Conservation (phyloP, 2,797 vertebrate genomes). For the Discoglossus pictus region DNA sequence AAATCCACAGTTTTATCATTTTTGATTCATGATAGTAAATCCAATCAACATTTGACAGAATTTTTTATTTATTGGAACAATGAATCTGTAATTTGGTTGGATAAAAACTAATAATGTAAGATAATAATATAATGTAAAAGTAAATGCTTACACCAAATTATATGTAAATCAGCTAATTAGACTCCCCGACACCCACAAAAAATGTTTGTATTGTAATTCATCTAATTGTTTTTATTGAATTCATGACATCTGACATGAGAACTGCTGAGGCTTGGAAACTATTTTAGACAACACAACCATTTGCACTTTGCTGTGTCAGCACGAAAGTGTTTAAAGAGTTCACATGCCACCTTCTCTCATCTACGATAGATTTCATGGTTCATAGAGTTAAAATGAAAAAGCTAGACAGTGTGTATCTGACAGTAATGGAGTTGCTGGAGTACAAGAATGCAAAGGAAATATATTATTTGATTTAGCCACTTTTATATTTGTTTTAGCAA, state of each 20-base stretch:
- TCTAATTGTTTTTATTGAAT: constrained; percentile 23
- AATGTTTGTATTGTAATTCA: constrained; percentile 38
- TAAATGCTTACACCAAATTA: no score
- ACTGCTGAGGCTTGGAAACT: constrained; percentile 58
- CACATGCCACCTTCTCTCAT: constrained; percentile 53
- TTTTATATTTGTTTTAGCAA: constrained; percentile 55
- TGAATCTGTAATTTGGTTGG: no score
- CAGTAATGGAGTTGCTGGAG: constrained; percentile 54
- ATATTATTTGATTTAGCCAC: constrained; percentile 48
- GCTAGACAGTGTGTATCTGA: constrained; percentile 59
- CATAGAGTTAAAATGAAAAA: constrained; percentile 64
- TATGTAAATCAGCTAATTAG: no score
- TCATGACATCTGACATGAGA: constrained; percentile 37
- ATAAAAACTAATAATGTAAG: no score
- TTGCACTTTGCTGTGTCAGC: constrained; percentile 62
- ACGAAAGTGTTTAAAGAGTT: constrained; percentile 64
- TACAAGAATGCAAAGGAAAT: constrained; percentile 56
- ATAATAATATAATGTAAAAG: no score
- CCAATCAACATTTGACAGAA: no score
- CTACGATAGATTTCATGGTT: constrained; percentile 62
- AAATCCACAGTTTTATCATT: no score
- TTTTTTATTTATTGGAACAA: no score
- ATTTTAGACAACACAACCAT: constrained; percentile 53
- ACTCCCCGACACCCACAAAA: no score
- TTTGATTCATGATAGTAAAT: no score